phyloP scores from a whole-genome alignment of 2,113 vertebrate genomes.

The Ailurus styani region DNA sequence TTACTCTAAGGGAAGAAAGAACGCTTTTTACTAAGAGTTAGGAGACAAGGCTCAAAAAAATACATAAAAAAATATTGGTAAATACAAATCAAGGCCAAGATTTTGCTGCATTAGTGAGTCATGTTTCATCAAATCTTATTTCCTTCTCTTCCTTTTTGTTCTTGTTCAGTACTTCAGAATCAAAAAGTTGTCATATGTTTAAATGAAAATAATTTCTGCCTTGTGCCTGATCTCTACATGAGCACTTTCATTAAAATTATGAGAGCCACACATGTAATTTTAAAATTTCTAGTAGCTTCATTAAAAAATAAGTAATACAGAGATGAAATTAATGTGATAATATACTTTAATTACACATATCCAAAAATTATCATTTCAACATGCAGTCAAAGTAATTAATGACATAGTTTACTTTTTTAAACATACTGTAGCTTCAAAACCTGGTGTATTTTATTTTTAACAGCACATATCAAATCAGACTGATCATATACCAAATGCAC shows the following conservation, averaged over 20 bases:
- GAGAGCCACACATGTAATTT: neutral
- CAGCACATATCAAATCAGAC: neutral
- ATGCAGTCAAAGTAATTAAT: neutral
- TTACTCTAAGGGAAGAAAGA: neutral
- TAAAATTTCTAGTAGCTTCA: neutral
- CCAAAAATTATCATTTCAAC: neutral
- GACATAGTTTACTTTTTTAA: neutral
- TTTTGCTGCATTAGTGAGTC: neutral
- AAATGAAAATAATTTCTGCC: neutral
- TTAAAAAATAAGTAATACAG: neutral
- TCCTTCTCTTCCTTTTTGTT: neutral
- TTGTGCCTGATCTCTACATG: neutral
- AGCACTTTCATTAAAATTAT: neutral
- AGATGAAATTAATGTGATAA: neutral
- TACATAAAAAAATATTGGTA: neutral
- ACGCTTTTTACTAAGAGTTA: neutral
- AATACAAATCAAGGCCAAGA: neutral
- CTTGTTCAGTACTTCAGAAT: neutral
- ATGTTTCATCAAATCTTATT: neutral
- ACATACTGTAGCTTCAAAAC: neutral
- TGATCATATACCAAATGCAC: neutral
- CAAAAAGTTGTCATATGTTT: neutral
- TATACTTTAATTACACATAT: neutral
- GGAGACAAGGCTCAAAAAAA: neutral
- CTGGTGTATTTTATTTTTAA: neutral